Conservation (phyloP, 2,113 vertebrate genomes). For the Chionodraco myersi region DNA sequence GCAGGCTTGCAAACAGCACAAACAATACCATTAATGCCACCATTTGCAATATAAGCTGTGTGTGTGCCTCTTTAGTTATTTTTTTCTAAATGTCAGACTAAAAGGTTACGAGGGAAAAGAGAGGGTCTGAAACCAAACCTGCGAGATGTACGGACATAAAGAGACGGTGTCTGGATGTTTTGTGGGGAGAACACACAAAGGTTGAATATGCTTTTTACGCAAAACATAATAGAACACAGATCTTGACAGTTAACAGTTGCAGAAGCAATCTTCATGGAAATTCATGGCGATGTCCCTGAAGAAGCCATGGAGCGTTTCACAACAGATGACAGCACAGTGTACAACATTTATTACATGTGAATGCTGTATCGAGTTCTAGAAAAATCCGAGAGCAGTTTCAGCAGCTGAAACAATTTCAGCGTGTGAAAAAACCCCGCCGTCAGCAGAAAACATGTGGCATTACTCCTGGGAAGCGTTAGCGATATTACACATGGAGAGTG, state of each 20-base stretch:
- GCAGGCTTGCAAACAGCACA: constrained; percentile 58
- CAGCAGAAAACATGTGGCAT: constrained; percentile 31
- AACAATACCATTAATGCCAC: constrained; percentile 66
- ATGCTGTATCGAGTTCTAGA: constrained; percentile 3
- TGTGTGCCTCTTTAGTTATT: constrained; percentile 44
- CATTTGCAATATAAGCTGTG: constrained; percentile 65
- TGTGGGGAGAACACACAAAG: constrained; percentile 13
- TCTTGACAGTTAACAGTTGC: constrained; percentile 42
- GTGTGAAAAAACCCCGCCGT: constrained; percentile 23
- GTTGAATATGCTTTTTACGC: constrained; percentile 12
- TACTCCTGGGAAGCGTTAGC: constrained; percentile 56
- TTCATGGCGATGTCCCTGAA: constrained; percentile 32
- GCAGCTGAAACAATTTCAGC: constrained; percentile 15
- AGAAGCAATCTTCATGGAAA: constrained; percentile 27
- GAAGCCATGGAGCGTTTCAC: constrained; percentile 35
- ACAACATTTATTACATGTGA: constrained; percentile 33
- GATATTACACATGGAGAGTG: constrained; percentile 30
- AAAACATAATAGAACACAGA: constrained; percentile 50
- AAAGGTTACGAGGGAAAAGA: constrained; percentile 62
- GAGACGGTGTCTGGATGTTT: constrained; percentile 25
- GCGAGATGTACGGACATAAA: constrained; percentile 35
- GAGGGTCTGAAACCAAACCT: constrained; percentile 53
- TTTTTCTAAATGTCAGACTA: constrained; percentile 73
- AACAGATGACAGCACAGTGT: constrained; percentile 32
- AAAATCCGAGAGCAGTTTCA: constrained; percentile 33